phyloP scores from a whole-genome alignment of 2,888 invertebrate species.

The Lepidonotus clava region DNA sequence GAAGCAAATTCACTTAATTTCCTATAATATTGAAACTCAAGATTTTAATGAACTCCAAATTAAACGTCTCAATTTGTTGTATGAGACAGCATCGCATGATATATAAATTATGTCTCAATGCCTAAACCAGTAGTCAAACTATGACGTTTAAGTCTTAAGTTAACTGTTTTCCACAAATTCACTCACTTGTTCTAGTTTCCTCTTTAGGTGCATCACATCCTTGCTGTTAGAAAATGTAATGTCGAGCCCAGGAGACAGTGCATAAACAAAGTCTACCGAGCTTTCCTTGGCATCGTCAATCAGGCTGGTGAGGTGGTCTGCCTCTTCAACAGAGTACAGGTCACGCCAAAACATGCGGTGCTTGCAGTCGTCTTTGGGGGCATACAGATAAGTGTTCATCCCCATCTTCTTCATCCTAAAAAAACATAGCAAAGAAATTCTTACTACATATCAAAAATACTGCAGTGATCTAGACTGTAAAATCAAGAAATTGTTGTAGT shows the following conservation, averaged over 20 bases:
- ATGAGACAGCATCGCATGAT: too few species aligned
- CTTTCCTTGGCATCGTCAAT: slow-evolving; percentile 94
- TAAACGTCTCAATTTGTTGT: too few species aligned
- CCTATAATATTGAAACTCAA: too few species aligned
- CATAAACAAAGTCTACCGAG: slow-evolving; percentile 96
- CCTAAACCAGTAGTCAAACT: too few species aligned
- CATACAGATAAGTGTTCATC: slow-evolving; percentile 98
- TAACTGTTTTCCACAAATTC: too few species aligned
- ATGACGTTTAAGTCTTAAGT: too few species aligned
- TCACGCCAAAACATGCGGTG: slow-evolving; percentile 99
- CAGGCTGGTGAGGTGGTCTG: slow-evolving; percentile 92
- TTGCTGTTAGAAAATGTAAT: slow-evolving; percentile 93
- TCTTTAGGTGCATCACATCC: slow-evolving; percentile 90
- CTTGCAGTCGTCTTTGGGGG: slow-evolving; percentile 99
- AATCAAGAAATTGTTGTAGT: too few species aligned
- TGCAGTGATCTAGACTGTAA: too few species aligned
- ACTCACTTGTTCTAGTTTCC: slow-evolving; percentile 94
- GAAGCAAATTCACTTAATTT: too few species aligned
- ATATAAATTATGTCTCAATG: too few species aligned
- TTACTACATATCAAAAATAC: too few species aligned
- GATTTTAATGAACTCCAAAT: too few species aligned
- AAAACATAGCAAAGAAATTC: not conserved
- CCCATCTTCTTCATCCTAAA: slow-evolving; percentile 95
- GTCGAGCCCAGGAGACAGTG: slow-evolving; percentile 97
- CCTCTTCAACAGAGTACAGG: slow-evolving; percentile 84